Evolutionary conservation across 2,888 invertebrate genomes (phyloP).

Genomic region (Lordiphosa fenestrarum): DNA sequence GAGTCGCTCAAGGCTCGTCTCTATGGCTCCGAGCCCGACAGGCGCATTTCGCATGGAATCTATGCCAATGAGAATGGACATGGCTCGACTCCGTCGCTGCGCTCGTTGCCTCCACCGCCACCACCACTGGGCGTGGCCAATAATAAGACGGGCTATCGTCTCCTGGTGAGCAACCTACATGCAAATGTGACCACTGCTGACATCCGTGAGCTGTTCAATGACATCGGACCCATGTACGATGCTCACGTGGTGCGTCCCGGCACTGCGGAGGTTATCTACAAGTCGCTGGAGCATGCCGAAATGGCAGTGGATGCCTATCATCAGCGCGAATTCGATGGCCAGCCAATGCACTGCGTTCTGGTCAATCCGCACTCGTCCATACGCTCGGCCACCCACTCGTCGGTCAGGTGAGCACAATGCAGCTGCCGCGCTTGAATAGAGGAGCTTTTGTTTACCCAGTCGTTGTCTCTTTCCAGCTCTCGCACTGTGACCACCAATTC

Average conservation of each 20-base stretch:
- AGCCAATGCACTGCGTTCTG: constrained; percentile 94
- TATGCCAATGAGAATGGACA: constrained; percentile 74
- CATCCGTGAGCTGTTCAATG: constrained; percentile 96
- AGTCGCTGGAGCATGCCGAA: constrained; percentile 91
- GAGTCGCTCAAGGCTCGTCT: constrained; percentile 78
- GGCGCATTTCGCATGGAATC: constrained; percentile 78
- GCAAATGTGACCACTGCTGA: constrained; percentile 93
- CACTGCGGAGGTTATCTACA: constrained; percentile 95
- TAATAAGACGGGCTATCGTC: constrained; percentile 85
- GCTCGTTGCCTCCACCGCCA: constrained; percentile 26
- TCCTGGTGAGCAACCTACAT: constrained; percentile 95
- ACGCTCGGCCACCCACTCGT: constrained; percentile 81
- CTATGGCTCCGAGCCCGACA: constrained; percentile 76
- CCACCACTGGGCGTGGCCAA: constrained; percentile 43
- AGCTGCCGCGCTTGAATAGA: background rate
- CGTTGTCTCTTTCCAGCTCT: constrained; percentile 28
- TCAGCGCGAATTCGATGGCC: constrained; percentile 94
- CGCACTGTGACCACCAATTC: constrained; percentile 69
- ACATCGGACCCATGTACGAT: constrained; percentile 92
- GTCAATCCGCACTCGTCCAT: constrained; percentile 88
- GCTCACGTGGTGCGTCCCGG: constrained; percentile 93
- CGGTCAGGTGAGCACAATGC: constrained; percentile 63
- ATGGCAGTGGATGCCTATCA: constrained; percentile 96
- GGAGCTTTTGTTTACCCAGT: no score
- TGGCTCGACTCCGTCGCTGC: constrained; percentile 11